These are phyloP conservation scores for Druon quercuslanigerum DNA, from an alignment of 1,140 invertebrate species.

Conservation along the genomic window DNA sequence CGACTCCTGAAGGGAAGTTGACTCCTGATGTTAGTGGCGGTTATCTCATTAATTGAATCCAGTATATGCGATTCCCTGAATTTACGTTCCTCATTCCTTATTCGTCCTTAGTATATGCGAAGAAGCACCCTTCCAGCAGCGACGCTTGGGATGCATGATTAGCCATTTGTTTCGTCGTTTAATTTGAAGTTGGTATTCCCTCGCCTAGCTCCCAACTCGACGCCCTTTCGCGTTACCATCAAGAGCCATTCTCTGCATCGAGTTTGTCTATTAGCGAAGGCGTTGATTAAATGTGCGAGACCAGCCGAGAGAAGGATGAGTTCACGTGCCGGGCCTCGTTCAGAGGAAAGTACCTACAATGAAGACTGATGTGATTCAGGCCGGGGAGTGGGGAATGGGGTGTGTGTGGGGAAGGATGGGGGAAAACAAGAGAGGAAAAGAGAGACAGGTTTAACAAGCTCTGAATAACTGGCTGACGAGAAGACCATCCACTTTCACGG, in stretches of 20 bases:
- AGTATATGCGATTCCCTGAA: constrained; percentile 40
- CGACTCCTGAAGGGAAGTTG: constrained; percentile 12
- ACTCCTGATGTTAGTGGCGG: constrained; percentile 16
- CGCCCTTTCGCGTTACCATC: constrained; percentile 47
- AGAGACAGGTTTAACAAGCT: constrained; percentile 59
- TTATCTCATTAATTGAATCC: constrained; percentile 41
- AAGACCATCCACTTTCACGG: constrained; percentile 55
- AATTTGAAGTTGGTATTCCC: constrained; percentile 59
- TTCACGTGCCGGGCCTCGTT: constrained; percentile 49
- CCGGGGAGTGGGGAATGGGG: constrained; percentile 32
- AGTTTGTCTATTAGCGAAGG: constrained; percentile 71
- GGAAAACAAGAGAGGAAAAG: constrained; percentile 41
- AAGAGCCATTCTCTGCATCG: constrained; percentile 64
- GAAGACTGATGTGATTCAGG: constrained; percentile 64
- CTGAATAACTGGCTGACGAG: constrained; percentile 62
- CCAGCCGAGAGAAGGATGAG: constrained; percentile 62
- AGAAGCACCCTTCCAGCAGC: not conserved
- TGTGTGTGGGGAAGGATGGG: too few relatives aligned
- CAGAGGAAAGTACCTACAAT: constrained; percentile 58
- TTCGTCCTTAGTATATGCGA: constrained; percentile 20
- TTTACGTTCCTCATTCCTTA: constrained; percentile 32
- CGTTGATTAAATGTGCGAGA: constrained; percentile 69
- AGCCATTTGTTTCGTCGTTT: constrained; percentile 72
- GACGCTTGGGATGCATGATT: constrained; percentile 64
- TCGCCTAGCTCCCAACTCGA: constrained; percentile 22